Evolutionary conservation across 2,113 vertebrate species (phyloP).

Genomic region (Mustela lutreola): DNA sequence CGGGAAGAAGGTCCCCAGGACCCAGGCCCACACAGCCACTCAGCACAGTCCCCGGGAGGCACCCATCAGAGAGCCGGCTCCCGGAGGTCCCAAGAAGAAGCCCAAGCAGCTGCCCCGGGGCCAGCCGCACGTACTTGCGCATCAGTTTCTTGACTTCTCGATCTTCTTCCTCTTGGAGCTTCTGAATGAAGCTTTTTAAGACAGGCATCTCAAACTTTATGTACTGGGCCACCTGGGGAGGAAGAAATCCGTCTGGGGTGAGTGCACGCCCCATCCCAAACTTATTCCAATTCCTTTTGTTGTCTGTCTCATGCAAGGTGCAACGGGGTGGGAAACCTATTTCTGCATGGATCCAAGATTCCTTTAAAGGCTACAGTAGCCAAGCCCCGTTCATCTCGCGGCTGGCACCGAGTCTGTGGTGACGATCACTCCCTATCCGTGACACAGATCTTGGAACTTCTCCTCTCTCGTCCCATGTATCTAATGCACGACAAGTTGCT

Average conservation of each 20-base stretch:
- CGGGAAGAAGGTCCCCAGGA: neutral
- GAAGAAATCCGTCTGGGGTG: neutral
- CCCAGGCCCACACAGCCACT: rapidly evolving
- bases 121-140: slow-evolving; percentile 89
- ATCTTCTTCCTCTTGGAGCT: slow-evolving; percentile 97
- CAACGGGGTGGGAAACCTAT: neutral
- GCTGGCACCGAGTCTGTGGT: neutral
- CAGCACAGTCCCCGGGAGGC: rapidly evolving
- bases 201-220: slow-evolving; percentile 99
- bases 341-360: neutral
- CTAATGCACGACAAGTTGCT: neutral
- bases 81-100: rapidly evolving
- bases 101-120: neutral
- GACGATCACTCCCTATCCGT: neutral
- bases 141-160: slow-evolving; percentile 96
- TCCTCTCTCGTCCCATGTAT: neutral
- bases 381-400: neutral
- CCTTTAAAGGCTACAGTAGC: neutral
- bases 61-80: too few relatives aligned
- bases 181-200: slow-evolving; percentile 97
- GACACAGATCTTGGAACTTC: neutral
- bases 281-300: neutral
- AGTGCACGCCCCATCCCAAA: neutral
- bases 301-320: neutral
- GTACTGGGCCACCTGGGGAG: slow-evolving; percentile 96